Conservation (phyloP, 2,888 invertebrate species). For the Frankliniella fusca region DNA sequence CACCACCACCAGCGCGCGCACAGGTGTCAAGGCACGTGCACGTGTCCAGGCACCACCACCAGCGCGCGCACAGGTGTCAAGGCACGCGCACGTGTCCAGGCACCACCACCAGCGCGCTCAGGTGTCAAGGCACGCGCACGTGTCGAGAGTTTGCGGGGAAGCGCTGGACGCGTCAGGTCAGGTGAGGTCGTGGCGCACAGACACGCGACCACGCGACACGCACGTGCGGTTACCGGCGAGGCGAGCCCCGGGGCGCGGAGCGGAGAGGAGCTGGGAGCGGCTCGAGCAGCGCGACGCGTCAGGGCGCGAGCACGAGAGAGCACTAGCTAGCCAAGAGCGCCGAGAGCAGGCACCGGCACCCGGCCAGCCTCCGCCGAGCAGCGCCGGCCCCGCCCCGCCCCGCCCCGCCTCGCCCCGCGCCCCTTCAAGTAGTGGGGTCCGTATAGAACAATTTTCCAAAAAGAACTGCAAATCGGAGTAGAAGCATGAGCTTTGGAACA, state of each 20-base stretch:
- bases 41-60: too few relatives aligned
- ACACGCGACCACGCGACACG: neutral
- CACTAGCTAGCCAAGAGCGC: neutral
- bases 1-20: too few relatives aligned
- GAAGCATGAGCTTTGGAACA: too few relatives aligned
- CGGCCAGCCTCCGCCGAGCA: neutral
- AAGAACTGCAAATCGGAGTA: too few relatives aligned
- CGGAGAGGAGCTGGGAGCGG: neutral
- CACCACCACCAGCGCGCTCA: too few relatives aligned
- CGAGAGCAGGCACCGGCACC: neutral
- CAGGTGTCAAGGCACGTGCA: too few relatives aligned
- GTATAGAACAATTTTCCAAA: too few relatives aligned
- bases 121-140: too few relatives aligned
- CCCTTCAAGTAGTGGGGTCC: too few relatives aligned
- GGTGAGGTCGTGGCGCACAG: neutral
- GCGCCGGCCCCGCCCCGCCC: neutral
- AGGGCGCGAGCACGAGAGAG: neutral
- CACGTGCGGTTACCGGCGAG: neutral
- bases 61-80: too few relatives aligned
- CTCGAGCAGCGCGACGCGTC: neutral
- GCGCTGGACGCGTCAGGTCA: neutral
- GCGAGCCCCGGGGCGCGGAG: neutral
- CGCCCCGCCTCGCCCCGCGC: neutral
- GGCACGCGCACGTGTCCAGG: too few relatives aligned
- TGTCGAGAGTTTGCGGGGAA: too few relatives aligned